These are phyloP conservation scores for Phaedon cochleariae DNA, from an alignment of 2,888 invertebrate genomes.

Conservation along the genomic window DNA sequence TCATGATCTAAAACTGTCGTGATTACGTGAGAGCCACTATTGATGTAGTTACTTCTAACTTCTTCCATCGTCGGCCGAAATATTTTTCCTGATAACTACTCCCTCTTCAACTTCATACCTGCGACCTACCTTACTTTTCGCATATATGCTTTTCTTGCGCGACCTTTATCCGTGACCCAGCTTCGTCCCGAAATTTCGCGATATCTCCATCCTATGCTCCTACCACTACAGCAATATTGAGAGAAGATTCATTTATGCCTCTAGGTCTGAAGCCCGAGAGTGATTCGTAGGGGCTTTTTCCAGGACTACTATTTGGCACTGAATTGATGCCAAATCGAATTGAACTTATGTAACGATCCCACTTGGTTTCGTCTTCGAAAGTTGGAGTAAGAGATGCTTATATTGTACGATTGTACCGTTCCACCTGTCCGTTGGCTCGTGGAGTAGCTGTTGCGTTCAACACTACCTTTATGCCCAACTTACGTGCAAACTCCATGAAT, in stretches of 20 bases:
- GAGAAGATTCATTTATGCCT: neutral
- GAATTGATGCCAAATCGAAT: constrained; percentile 28
- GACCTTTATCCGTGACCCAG: neutral
- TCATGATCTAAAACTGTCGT: constrained; percentile 26
- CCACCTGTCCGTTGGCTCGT: constrained; percentile 39
- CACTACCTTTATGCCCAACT: constrained; percentile 10
- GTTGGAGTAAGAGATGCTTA: neutral
- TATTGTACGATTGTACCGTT: constrained; percentile 23
- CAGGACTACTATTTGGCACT: constrained; percentile 22
- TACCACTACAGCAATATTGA: neutral
- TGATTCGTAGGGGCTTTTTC: constrained; percentile 32
- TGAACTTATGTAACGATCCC: constrained; percentile 25
- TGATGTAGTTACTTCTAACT: constrained; percentile 30
- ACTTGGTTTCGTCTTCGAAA: constrained; percentile 24
- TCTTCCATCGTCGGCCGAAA: constrained; percentile 14
- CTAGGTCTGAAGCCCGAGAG: constrained; percentile 25
- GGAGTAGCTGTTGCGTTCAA: no score
- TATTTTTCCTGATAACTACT: constrained; percentile 15
- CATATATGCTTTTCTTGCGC: constrained; percentile 19
- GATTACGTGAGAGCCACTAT: constrained; percentile 32
- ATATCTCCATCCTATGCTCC: neutral
- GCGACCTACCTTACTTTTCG: constrained; percentile 9
- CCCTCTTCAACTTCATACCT: neutral
- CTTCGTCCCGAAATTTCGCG: constrained; percentile 3
- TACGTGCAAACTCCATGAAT: constrained; percentile 26